phyloP scores from a whole-genome alignment of 1,140 invertebrate species.

The Bombus sylvicola region DNA sequence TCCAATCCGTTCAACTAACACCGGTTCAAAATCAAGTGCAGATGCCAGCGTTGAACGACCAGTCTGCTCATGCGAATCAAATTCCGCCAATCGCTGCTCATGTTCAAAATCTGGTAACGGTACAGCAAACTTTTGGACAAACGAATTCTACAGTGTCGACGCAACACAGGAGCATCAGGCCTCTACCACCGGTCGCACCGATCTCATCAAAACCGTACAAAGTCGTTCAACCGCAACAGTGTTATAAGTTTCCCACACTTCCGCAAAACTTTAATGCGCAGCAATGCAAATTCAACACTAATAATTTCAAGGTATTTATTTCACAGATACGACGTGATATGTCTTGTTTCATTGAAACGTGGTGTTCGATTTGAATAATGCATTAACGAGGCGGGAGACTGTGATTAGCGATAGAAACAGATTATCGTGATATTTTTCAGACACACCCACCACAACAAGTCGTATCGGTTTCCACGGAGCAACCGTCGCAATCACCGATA shows the following conservation, averaged over 20 bases:
- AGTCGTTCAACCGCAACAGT: slow-evolving; percentile 72
- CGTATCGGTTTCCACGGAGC: slow-evolving; percentile 70
- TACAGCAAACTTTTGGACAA: slow-evolving; percentile 67
- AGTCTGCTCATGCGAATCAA: slow-evolving; percentile 62
- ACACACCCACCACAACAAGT: slow-evolving; percentile 69
- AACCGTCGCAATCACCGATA: slow-evolving; percentile 72
- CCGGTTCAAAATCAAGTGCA: slow-evolving; percentile 69
- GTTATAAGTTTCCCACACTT: slow-evolving; percentile 81
- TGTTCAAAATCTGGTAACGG: slow-evolving; percentile 68
- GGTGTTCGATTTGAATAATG: slow-evolving; percentile 24
- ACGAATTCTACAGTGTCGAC: slow-evolving; percentile 54
- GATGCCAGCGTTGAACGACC: slow-evolving; percentile 67
- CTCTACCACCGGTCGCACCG: slow-evolving; percentile 61
- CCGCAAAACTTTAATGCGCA: slow-evolving; percentile 78
- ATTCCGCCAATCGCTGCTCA: slow-evolving; percentile 64
- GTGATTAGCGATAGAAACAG: not conserved
- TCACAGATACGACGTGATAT: not conserved
- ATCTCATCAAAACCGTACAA: slow-evolving; percentile 75
- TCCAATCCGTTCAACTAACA: slow-evolving; percentile 71
- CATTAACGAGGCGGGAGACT: not conserved
- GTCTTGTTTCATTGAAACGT: not conserved
- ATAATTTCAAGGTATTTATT: slow-evolving; percentile 73
- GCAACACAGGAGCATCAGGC: slow-evolving; percentile 70
- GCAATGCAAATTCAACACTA: slow-evolving; percentile 76
- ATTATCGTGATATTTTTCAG: slow-evolving; percentile 56